Conservation (phyloP, 2,797 vertebrate genomes). For the Cryptoprocta ferox region DNA sequence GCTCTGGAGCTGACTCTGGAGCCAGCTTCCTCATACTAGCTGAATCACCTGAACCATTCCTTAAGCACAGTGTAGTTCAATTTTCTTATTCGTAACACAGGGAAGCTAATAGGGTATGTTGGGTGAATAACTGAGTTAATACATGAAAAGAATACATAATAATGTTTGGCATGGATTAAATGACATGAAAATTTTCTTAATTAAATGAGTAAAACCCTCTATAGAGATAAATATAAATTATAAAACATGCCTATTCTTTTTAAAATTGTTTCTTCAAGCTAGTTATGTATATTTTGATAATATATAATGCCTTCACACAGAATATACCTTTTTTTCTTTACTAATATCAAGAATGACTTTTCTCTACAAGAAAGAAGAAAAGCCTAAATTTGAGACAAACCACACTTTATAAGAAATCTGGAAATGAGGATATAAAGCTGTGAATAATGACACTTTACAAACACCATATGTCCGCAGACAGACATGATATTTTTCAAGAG, state of each 20-base stretch:
- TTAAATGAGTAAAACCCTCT: neutral
- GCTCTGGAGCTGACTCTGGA: neutral
- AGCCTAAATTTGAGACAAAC: neutral
- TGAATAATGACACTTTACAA: slow-evolving; percentile 42
- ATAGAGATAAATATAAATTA: neutral
- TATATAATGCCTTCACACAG: neutral
- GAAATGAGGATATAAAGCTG: slow-evolving; percentile 30
- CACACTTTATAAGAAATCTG: slow-evolving; percentile 20
- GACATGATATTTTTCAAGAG: slow-evolving; percentile 48
- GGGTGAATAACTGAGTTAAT: neutral
- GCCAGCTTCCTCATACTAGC: neutral
- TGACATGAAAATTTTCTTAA: neutral
- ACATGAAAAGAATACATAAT: neutral
- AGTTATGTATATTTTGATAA: neutral
- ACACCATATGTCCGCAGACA: slow-evolving; percentile 43
- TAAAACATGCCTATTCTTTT: neutral
- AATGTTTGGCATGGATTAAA: neutral
- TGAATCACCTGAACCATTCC: neutral
- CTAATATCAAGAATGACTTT: neutral
- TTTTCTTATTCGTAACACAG: neutral
- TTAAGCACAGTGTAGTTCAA: neutral
- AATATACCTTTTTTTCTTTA: neutral
- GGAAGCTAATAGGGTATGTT: neutral
- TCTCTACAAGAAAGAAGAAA: neutral
- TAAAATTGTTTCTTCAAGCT: neutral